Percentiles rank a stretch among this genome's conserved stretches.
Conservation (phyloP, 2,113 vertebrate species). For the Micronycteris hirsuta region DNA sequence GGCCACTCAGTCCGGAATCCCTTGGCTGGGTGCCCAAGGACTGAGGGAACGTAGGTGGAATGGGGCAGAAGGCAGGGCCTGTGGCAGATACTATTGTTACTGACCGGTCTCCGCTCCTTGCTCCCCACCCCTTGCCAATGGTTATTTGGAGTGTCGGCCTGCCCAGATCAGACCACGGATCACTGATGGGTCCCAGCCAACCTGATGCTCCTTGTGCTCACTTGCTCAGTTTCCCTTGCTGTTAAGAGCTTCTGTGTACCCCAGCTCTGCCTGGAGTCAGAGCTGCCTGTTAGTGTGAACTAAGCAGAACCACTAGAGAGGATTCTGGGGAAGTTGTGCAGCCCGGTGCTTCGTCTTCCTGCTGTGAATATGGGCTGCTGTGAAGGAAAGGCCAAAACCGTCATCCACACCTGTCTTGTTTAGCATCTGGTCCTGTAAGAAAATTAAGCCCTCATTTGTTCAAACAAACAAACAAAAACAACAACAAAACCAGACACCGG, state of each 20-base stretch:
- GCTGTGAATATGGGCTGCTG: background rate
- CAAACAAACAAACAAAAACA: background rate
- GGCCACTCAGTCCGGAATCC: background rate
- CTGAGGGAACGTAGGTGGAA: background rate
- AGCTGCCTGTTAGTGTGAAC: background rate
- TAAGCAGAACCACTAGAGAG: background rate
- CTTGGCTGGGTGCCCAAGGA: background rate
- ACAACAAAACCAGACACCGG: background rate
- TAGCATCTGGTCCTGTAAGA: background rate
- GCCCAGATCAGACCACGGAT: background rate
- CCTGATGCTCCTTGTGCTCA: background rate
- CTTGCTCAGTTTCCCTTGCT: background rate
- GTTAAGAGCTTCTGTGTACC: background rate
- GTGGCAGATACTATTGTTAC: background rate
- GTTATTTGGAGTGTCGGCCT: background rate
- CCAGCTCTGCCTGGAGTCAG: background rate
- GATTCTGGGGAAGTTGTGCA: background rate
- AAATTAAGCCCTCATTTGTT: constrained; percentile 55
- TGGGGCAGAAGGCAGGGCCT: background rate
- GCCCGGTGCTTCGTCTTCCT: background rate
- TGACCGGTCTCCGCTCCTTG: background rate
- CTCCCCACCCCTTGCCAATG: background rate
- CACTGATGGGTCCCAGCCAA: background rate
- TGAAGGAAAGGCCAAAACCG: background rate
- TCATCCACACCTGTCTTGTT: background rate